These are phyloP conservation scores for Vesta saturnalis DNA, from an alignment of 2,888 invertebrate species.

Conservation along the genomic window DNA sequence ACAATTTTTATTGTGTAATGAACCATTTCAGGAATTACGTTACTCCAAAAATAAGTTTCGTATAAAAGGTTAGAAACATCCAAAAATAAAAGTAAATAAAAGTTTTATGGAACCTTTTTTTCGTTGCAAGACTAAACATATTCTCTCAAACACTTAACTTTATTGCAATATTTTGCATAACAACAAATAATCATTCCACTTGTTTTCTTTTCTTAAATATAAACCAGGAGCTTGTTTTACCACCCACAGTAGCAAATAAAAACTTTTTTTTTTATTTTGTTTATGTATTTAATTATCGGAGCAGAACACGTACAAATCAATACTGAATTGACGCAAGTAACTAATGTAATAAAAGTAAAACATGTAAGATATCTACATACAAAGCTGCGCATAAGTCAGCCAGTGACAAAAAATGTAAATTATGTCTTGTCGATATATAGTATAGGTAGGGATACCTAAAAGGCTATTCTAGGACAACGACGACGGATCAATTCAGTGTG, in stretches of 20 bases:
- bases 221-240: background rate
- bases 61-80: too few species aligned
- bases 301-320: conserved; percentile 36
- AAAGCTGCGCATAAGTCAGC: conserved; percentile 54
- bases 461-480: conserved; percentile 46
- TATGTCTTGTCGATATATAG: conserved; percentile 53
- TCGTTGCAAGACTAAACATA: too few species aligned
- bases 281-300: conserved; percentile 24
- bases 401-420: conserved; percentile 50
- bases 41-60: too few species aligned
- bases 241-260: conserved; percentile 4
- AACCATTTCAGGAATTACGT: too few species aligned
- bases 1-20: too few species aligned
- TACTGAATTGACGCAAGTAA: conserved; percentile 20
- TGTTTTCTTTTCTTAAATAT: background rate
- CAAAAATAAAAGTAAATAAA: too few species aligned
- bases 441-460: conserved; percentile 45
- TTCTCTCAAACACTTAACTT: too few species aligned
- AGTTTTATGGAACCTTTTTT: too few species aligned
- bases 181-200: background rate
- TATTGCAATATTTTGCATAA: conserved; percentile 1
- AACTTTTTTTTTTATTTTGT: background rate
- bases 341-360: conserved; percentile 39
- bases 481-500: conserved; percentile 45
- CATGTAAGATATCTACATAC: conserved; percentile 39